phyloP scores from a whole-genome alignment of 2,113 vertebrate genomes.

The Manacus vitellinus region DNA sequence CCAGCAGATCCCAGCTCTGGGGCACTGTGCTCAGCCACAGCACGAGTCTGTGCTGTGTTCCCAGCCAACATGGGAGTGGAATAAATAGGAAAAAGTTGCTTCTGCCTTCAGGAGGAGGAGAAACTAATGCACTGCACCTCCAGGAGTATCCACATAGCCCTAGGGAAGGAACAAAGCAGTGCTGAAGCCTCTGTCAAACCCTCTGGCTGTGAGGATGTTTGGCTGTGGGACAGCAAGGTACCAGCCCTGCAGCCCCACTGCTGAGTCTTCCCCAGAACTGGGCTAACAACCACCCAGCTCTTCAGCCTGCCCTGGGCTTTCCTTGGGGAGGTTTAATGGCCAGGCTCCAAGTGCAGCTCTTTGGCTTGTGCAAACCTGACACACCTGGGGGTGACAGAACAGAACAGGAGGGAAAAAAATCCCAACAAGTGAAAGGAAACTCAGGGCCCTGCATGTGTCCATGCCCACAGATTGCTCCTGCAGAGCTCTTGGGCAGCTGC shows the following conservation, averaged over 20 bases:
- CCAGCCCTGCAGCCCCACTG: background rate
- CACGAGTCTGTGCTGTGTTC: background rate
- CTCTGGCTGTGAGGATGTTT: background rate
- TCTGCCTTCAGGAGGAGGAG: background rate
- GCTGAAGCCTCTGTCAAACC: background rate
- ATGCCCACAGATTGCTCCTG: background rate
- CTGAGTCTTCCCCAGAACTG: background rate
- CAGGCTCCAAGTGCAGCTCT: background rate
- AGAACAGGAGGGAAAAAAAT: background rate
- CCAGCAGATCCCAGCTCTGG: background rate
- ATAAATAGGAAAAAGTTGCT: background rate
- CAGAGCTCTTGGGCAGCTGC: background rate
- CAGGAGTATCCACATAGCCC: background rate
- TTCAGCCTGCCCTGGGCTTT: background rate
- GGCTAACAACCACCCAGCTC: background rate
- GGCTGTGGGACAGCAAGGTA: background rate
- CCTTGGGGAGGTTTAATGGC: background rate
- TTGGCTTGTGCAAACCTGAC: background rate
- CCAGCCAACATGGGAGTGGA: accelerated
- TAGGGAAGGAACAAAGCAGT: background rate
- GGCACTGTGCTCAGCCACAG: background rate
- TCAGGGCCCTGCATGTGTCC: background rate
- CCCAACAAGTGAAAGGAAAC: background rate
- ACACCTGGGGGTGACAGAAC: no score
- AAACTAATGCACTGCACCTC: background rate